These are phyloP conservation scores for Atractosteus spatula DNA, from an alignment of 2,113 vertebrate species.

Conservation along the genomic window DNA sequence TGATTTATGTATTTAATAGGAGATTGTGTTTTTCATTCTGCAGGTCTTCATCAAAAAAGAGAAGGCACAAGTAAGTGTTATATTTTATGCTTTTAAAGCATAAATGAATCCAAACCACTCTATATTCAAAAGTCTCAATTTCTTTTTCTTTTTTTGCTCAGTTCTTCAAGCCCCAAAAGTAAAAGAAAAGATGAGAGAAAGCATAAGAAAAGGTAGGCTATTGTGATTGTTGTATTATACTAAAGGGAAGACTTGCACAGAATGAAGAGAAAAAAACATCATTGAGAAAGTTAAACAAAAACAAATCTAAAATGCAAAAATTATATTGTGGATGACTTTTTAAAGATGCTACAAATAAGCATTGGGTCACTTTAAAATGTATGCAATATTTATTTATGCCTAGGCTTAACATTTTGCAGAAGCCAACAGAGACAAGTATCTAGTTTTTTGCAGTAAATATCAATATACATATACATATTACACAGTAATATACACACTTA, in stretches of 20 bases:
- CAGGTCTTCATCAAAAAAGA: conserved; percentile 89
- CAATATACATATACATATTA: no score
- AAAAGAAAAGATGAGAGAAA: conserved; percentile 88
- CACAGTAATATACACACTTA: no score
- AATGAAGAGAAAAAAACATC: no score
- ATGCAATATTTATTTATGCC: no score
- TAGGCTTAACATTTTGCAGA: no score
- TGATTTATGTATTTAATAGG: background rate
- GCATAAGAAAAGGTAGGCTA: conserved; percentile 92
- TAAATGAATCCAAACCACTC: background rate
- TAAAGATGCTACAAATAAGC: no score
- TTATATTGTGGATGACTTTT: no score
- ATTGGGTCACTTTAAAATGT: no score
- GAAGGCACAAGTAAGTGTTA: conserved; percentile 81
- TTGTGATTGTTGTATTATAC: conserved; percentile 23
- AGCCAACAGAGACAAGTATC: no score
- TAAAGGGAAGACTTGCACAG: background rate
- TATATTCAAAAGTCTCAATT: conserved; percentile 23
- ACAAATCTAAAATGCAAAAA: no score
- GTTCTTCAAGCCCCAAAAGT: conserved; percentile 83
- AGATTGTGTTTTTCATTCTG: conserved; percentile 28
- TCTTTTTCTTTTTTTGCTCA: conserved; percentile 63
- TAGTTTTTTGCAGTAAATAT: no score
- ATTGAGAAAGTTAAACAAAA: no score
- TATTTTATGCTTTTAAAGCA: background rate